Percentiles rank a stretch among this genome's conserved stretches.
Evolutionary conservation across 2,113 vertebrate species (phyloP).

Genomic region (Morphnarchus princeps): DNA sequence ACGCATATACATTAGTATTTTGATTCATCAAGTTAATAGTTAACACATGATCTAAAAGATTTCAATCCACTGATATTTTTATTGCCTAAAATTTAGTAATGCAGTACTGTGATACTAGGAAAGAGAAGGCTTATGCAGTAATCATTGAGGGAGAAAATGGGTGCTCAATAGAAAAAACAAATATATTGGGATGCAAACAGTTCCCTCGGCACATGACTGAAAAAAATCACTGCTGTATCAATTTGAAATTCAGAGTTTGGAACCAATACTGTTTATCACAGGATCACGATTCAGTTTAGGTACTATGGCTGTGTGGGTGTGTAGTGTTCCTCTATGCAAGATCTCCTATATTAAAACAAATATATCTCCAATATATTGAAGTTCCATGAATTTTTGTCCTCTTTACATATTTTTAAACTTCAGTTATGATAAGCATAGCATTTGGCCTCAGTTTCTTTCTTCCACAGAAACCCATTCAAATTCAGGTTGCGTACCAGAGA

Average conservation of each 20-base stretch:
- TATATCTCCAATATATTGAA: not conserved
- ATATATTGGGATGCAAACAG: not conserved
- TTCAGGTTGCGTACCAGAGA: not conserved
- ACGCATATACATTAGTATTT: not conserved
- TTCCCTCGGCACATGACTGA: fast-evolving
- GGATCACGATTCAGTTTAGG: not conserved
- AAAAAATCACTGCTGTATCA: not conserved
- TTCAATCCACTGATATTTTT: not conserved
- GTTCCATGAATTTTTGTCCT: not conserved
- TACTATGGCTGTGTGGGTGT: not conserved
- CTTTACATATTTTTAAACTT: not conserved
- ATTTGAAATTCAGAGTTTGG: not conserved
- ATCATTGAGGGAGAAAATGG: not conserved
- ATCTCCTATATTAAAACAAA: not conserved
- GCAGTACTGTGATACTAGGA: not conserved
- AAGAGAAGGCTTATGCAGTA: not conserved
- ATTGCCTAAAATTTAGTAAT: not conserved
- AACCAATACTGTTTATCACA: not conserved
- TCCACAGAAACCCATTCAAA: not conserved
- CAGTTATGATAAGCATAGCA: not conserved
- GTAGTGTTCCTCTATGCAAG: not conserved
- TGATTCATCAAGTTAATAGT: not conserved
- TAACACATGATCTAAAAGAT: not conserved
- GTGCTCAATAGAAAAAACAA: not conserved
- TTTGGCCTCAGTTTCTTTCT: not conserved